These are phyloP conservation scores for Chondrosia reniformis DNA, from an alignment of 37 sponge, comb jelly and placozoan genomes.

Conservation along the genomic window DNA sequence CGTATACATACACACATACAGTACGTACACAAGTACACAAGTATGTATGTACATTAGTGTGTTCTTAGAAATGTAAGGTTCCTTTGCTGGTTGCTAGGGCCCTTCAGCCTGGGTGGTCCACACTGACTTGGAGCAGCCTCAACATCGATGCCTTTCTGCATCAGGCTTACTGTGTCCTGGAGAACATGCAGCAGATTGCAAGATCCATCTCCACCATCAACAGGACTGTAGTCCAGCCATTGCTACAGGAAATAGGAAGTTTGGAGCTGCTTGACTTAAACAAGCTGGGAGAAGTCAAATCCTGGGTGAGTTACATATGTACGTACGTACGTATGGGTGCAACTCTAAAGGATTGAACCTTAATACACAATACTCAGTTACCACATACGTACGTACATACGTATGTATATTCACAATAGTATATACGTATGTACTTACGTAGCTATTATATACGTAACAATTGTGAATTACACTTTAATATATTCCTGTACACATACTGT, in stretches of 20 bases:
- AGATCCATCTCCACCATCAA: slow-evolving; percentile 18
- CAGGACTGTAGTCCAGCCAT: slow-evolving; percentile 24
- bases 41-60: not conserved
- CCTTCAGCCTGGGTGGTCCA: slow-evolving; percentile 80
- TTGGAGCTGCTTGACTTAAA: slow-evolving; percentile 41
- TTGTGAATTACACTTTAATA: not conserved
- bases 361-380: no score
- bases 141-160: slow-evolving; percentile 94
- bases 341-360: no score
- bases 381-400: no score
- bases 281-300: slow-evolving; percentile 17
- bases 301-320: slow-evolving; percentile 55
- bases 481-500: not conserved
- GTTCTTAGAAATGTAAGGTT: not conserved
- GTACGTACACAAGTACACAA: not conserved
- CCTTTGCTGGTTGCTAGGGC: not conserved
- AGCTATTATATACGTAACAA: not conserved
- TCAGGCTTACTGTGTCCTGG: slow-evolving; percentile 26
- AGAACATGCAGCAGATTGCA: slow-evolving; percentile 26
- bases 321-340: not conserved
- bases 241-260: slow-evolving; percentile 14
- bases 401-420: no score
- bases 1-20: not conserved
- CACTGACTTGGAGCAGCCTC: slow-evolving; percentile 86
- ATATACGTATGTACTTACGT: not conserved